Evolutionary conservation across 2,797 vertebrate genomes (phyloP).

Genomic region (Myiothlypis chrysogaster): DNA sequence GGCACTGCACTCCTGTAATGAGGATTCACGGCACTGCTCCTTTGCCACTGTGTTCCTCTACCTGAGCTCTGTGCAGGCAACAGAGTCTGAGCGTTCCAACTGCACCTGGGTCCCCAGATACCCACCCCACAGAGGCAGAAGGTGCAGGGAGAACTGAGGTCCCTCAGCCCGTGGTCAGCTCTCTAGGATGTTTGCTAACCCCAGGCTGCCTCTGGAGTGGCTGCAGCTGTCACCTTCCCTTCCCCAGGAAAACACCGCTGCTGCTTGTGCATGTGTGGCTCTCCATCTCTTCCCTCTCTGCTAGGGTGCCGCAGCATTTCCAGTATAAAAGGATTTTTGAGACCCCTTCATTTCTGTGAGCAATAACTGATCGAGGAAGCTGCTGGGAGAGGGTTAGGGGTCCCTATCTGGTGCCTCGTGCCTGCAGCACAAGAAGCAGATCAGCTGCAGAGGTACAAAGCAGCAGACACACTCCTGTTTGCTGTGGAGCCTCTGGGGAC

Average conservation of each 20-base stretch:
- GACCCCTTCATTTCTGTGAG: background rate
- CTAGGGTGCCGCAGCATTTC: background rate
- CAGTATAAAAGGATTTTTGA: background rate
- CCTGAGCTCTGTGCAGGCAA: background rate
- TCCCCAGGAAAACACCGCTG: background rate
- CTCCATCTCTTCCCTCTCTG: background rate
- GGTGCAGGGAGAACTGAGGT: background rate
- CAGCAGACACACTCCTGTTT: accelerated
- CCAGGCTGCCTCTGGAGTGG: background rate
- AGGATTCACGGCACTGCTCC: background rate
- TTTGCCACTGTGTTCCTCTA: background rate
- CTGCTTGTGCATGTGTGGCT: background rate
- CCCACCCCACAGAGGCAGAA: background rate
- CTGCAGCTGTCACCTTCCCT: background rate
- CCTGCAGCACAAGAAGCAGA: background rate
- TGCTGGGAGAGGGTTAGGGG: background rate
- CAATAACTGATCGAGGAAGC: background rate
- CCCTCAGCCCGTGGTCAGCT: background rate
- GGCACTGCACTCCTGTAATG: background rate
- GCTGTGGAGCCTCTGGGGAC: background rate
- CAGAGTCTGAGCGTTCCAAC: background rate
- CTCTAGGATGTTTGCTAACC: background rate
- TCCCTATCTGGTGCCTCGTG: background rate
- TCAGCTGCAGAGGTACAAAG: background rate
- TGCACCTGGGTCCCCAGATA: background rate